Evolutionary conservation across 2,888 invertebrate species (phyloP), one percentile per base, ranked within the genome.

Genomic region (Thecophora atra): DNA sequence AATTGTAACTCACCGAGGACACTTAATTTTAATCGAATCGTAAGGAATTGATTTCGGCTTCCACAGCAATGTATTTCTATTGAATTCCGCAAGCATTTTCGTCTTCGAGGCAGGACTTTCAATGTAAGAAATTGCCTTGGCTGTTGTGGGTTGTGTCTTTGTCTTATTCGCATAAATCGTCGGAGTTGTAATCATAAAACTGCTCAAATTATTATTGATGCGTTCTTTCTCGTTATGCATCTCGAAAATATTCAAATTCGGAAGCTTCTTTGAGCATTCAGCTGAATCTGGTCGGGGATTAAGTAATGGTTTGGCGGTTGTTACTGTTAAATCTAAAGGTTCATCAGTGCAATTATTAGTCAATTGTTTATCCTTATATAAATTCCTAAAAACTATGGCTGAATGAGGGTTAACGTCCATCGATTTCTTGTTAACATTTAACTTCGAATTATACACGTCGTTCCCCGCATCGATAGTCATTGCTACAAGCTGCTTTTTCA

Each of bases 251-350:
- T n/a, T 47, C 17, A 2, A 15, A 47, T n/a, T 47, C 11, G n/a
- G n/a, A 1, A n/a, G 11, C 17, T 47, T n/a, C 1, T n/a, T 47
- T 47, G n/a, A 47, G n/a, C 47, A n/a, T 47, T 17, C 6, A 2
- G 1, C 47, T 47, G 47, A n/a, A 6, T 47, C n/a, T n/a, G n/a
- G n/a, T 17, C 17, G 4, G 47, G n/a, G 5, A 5, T 47, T 17
- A 47, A 1, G 13, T n/a, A 17, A n/a, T 5, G 5, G 47, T n/a
- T 47, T 11, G 47, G 4, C 17, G 47, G 15, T 47, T 15, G 54
- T 3, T 54, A 54, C 24, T 21, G 21, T 54, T 54, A 54, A 54
- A 24, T 54, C 54, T 7, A 54, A 54, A 54, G 54, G 54, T 21
- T 54, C 54, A 6, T 1, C 24, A 54, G 30, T 24, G n/a, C 21